phyloP scores from a whole-genome alignment of 2,113 vertebrate genomes.

The Leptobrachium leishanense region DNA sequence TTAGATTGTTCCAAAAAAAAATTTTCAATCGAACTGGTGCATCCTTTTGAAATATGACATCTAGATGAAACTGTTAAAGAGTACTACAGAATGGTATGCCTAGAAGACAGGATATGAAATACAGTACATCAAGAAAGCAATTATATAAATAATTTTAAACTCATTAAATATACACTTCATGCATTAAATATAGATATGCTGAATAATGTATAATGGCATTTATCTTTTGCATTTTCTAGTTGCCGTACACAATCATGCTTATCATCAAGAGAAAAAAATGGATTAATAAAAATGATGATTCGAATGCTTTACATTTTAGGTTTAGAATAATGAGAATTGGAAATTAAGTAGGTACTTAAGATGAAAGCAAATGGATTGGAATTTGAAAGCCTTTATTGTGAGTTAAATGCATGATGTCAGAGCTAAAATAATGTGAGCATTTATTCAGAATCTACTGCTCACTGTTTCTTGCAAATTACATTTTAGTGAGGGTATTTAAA shows the following conservation, averaged over 20 bases:
- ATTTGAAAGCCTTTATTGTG: not conserved
- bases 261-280: slow-evolving; percentile 24
- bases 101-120: slow-evolving; percentile 44
- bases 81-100: slow-evolving; percentile 40
- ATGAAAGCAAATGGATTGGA: not conserved
- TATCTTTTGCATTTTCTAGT: slow-evolving; percentile 47
- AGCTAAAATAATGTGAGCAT: slow-evolving; percentile 11
- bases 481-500: slow-evolving; percentile 23
- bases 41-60: slow-evolving; percentile 49
- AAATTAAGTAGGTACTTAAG: slow-evolving; percentile 1
- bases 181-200: slow-evolving; percentile 41
- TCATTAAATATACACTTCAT: slow-evolving; percentile 49
- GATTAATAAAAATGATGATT: slow-evolving; percentile 19
- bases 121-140: slow-evolving; percentile 40
- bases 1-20: slow-evolving; percentile 58
- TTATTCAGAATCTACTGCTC: slow-evolving; percentile 16
- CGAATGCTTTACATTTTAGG: slow-evolving; percentile 6
- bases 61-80: slow-evolving; percentile 39
- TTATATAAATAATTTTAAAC: slow-evolving; percentile 49
- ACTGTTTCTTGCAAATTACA: slow-evolving; percentile 17
- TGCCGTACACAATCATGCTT: slow-evolving; percentile 36
- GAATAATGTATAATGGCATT: slow-evolving; percentile 40
- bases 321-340: not conserved
- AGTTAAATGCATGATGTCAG: not conserved
- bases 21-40: slow-evolving; percentile 47